phyloP scores from a whole-genome alignment of 2,113 vertebrate species.

The Odocoileus virginianus region DNA sequence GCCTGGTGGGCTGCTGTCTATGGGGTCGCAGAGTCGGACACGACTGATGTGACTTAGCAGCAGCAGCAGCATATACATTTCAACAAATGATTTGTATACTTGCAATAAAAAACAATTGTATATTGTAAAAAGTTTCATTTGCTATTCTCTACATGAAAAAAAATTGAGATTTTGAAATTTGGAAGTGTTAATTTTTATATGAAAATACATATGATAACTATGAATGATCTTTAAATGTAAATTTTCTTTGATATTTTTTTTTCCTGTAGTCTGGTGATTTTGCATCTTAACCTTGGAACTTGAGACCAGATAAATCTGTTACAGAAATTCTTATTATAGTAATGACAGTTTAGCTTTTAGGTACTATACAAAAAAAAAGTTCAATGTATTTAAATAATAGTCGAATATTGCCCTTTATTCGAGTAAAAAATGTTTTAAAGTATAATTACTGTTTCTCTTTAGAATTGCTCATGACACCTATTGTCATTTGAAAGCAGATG shows the following conservation, averaged over 20 bases:
- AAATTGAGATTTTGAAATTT: background rate
- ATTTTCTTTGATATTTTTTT: conserved; percentile 28
- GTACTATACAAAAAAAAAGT: background rate
- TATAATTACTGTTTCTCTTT: conserved; percentile 65
- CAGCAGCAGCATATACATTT: background rate
- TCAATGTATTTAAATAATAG: conserved; percentile 29
- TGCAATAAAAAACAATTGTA: conserved; percentile 6
- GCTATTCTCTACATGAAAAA: background rate
- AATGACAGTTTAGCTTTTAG: conserved; percentile 37
- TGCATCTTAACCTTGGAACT: conserved; percentile 28
- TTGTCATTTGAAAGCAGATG: conserved; percentile 73
- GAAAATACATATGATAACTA: conserved; percentile 42
- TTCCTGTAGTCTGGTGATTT: conserved; percentile 46
- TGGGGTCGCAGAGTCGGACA: too few relatives aligned
- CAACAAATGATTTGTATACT: background rate
- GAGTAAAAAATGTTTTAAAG: conserved; percentile 63
- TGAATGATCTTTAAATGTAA: conserved; percentile 57
- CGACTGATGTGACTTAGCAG: too few relatives aligned
- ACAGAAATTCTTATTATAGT: conserved; percentile 55
- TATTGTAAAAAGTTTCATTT: conserved; percentile 25
- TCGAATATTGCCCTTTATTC: conserved; percentile 54
- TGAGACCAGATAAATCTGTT: background rate
- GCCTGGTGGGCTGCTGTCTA: too few relatives aligned
- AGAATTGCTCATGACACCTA: conserved; percentile 62
- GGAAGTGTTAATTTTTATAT: conserved; percentile 20